A percentile compares a stretch with the other conserved stretches of the same genome.
These are phyloP conservation scores for Dorcus parallelipipedus DNA, from an alignment of 2,888 invertebrate species.

Conservation along the genomic window DNA sequence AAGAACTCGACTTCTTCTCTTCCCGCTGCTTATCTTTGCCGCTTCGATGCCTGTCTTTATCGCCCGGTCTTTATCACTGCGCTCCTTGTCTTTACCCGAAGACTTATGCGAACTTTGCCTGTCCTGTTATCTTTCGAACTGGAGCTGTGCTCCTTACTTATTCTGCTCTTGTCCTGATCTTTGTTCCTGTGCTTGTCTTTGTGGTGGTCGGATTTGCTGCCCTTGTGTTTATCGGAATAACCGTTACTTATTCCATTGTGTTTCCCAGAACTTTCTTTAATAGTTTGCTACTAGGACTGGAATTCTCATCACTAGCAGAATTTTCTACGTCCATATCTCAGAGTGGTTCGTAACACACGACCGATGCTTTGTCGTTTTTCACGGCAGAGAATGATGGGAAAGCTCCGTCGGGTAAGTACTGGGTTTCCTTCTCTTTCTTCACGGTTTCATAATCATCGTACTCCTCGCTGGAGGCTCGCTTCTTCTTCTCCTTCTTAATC, in stretches of 20 bases:
- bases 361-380: conserved; percentile 28
- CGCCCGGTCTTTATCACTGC: conserved; percentile 44
- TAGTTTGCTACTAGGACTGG: conserved; percentile 44
- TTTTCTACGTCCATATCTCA: conserved; percentile 64
- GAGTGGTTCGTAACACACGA: conserved; percentile 26
- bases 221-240: conserved; percentile 57
- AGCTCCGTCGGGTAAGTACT: conserved; percentile 54
- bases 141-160: conserved; percentile 51
- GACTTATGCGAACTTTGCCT: conserved; percentile 48
- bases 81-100: conserved; percentile 48
- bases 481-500: conserved; percentile 61
- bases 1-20: conserved; percentile 46
- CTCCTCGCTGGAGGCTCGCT: conserved; percentile 45
- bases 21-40: conserved; percentile 44
- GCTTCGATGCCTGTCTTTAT: conserved; percentile 17
- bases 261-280: conserved; percentile 37
- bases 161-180: conserved; percentile 53
- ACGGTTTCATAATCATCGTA: conserved; percentile 53
- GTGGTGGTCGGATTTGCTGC: conserved; percentile 57
- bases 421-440: conserved; percentile 43
- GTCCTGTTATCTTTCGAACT: conserved; percentile 40
- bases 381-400: conserved; percentile 9
- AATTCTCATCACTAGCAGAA: conserved; percentile 57
- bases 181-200: conserved; percentile 66
- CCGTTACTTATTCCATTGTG: conserved; percentile 79